phyloP scores from a whole-genome alignment of 2,888 invertebrate genomes.

The Drosophila robusta region DNA sequence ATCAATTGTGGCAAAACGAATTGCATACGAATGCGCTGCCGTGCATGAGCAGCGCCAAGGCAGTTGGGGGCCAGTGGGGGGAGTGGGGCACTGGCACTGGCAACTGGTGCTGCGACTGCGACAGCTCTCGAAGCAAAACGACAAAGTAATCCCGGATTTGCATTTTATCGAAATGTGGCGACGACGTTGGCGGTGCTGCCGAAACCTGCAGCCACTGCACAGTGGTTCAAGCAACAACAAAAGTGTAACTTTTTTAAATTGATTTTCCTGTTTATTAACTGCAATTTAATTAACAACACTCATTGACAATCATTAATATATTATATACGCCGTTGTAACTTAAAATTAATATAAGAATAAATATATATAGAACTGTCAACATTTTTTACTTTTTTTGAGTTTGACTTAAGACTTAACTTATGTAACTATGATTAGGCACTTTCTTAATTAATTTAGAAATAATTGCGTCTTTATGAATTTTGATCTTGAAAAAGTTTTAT shows the following conservation, averaged over 20 bases:
- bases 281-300: too few species aligned
- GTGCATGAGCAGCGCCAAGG: constrained; percentile 22
- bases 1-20: constrained; percentile 82
- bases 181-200: constrained; percentile 49
- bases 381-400: too few species aligned
- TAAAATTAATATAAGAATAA: too few species aligned
- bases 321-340: too few species aligned
- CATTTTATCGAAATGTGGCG: constrained; percentile 80
- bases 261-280: background rate
- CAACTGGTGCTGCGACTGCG: constrained; percentile 28
- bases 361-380: too few species aligned
- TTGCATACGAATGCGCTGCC: constrained; percentile 77
- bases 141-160: constrained; percentile 81
- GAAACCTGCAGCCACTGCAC: constrained; percentile 45
- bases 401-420: too few species aligned
- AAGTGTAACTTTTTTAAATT: background rate
- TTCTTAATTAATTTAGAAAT: too few species aligned
- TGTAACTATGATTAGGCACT: too few species aligned
- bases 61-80: background rate
- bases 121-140: constrained; percentile 79
- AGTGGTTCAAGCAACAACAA: constrained; percentile 12
- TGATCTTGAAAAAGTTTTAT: too few species aligned
- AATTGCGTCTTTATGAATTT: too few species aligned
- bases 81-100: background rate
- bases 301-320: too few species aligned